phyloP scores from a whole-genome alignment of 2,888 invertebrate species.

The Netelia virgata region DNA sequence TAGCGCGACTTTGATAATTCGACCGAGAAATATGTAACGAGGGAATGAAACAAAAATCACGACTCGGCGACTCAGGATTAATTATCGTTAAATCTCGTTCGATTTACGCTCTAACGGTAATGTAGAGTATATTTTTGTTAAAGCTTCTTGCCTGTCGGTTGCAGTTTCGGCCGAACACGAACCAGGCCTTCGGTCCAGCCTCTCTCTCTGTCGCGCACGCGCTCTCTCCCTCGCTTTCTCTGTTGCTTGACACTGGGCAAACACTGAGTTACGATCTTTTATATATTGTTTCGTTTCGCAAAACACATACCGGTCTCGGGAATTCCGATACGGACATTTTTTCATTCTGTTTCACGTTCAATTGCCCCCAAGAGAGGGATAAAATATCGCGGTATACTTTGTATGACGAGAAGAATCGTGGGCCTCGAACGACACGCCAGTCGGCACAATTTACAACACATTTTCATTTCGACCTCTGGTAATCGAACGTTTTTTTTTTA shows the following conservation, averaged over 20 bases:
- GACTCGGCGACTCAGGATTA: neutral
- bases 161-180: slow-evolving; percentile 7
- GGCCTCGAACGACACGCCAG: slow-evolving; percentile 23
- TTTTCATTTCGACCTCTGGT: slow-evolving; percentile 8
- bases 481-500: slow-evolving; percentile 1
- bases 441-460: slow-evolving; percentile 21
- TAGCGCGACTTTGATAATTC: too few relatives aligned
- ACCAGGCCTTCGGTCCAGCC: neutral
- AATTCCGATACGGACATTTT: slow-evolving; percentile 18
- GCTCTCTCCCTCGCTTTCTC: neutral
- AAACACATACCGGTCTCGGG: slow-evolving; percentile 7
- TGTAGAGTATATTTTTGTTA: slow-evolving; percentile 25
- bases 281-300: slow-evolving; percentile 5
- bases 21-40: neutral
- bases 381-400: slow-evolving; percentile 11
- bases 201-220: too few relatives aligned
- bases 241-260: slow-evolving; percentile 9
- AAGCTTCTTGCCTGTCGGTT: slow-evolving; percentile 19
- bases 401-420: neutral
- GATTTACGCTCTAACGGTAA: neutral
- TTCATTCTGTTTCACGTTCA: neutral
- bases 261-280: slow-evolving; percentile 30
- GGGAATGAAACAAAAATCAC: neutral
- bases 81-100: neutral
- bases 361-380: neutral